These are phyloP conservation scores for Aspidapion aeneum DNA, from an alignment of 2,888 invertebrate species.

Conservation along the genomic window DNA sequence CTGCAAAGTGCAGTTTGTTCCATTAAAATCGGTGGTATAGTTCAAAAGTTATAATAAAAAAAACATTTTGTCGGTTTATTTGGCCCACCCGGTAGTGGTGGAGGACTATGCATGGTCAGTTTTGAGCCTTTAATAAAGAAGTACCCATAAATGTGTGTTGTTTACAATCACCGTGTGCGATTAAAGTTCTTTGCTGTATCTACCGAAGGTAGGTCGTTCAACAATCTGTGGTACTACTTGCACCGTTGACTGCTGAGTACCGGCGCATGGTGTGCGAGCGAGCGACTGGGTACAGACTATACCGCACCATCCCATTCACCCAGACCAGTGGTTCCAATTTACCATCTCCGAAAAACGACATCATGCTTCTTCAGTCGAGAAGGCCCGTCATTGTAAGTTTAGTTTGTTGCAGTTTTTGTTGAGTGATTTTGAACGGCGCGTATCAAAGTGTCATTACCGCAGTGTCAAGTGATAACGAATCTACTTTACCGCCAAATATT, in stretches of 20 bases:
- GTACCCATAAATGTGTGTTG: no score
- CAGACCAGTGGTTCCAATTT: background rate
- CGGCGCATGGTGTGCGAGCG: background rate
- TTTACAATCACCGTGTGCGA: background rate
- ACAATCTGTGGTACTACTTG: background rate
- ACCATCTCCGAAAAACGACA: background rate
- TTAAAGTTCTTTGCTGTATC: background rate
- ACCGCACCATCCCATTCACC: background rate
- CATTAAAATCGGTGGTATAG: no score
- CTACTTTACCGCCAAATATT: background rate
- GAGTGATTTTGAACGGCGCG: background rate
- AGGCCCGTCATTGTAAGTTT: background rate
- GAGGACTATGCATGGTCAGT: no score
- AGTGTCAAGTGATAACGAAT: background rate
- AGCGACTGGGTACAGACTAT: background rate
- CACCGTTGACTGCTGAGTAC: no score
- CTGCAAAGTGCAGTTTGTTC: no score
- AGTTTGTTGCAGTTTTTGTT: background rate
- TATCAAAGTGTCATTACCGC: background rate
- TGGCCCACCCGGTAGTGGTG: no score
- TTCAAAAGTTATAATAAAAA: no score
- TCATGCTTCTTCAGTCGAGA: no score
- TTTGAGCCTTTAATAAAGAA: no score
- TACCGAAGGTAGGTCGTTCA: no score
- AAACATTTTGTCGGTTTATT: no score